Conservation (phyloP, 2,888 invertebrate genomes). For the Campoplex nolae region DNA sequence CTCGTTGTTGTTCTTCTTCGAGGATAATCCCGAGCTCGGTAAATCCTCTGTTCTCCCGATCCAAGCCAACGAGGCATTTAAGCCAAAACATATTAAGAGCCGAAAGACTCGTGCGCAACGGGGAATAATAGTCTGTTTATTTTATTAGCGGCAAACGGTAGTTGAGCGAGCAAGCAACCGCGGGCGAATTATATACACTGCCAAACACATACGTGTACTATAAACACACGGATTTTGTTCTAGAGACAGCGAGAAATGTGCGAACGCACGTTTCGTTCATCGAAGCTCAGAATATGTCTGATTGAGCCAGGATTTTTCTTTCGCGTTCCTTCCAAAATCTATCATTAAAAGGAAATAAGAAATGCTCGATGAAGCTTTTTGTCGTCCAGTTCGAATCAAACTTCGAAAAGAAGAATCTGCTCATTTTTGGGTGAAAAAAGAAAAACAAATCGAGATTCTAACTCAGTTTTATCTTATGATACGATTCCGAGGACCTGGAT, state of each 20-base stretch:
- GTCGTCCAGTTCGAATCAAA: not conserved
- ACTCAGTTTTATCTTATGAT: not conserved
- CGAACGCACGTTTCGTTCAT: constrained; percentile 34
- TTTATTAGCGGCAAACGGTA: constrained; percentile 79
- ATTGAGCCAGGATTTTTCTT: constrained; percentile 30
- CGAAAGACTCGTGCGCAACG: constrained; percentile 58
- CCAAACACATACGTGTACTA: not conserved
- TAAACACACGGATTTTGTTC: not conserved
- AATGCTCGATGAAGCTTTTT: too few relatives aligned
- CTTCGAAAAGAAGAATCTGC: not conserved
- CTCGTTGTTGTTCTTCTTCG: constrained; percentile 78
- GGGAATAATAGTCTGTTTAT: constrained; percentile 81
- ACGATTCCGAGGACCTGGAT: not conserved
- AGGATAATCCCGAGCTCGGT: constrained; percentile 79
- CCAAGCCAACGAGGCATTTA: constrained; percentile 63
- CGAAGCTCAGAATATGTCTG: constrained; percentile 21
- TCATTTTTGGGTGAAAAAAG: not conserved
- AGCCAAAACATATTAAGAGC: constrained; percentile 77
- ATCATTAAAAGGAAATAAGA: not conserved
- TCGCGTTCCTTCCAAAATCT: constrained; percentile 13
- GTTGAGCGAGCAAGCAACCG: constrained; percentile 72
- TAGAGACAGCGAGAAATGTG: not conserved
- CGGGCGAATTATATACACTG: constrained; percentile 55
- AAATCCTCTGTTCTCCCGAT: constrained; percentile 70
- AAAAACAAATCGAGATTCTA: not conserved